A percentile compares a stretch with the other conserved stretches of the same genome.
Conservation (phyloP, 2,113 vertebrate genomes). For the Gnathonemus longibarbis region DNA sequence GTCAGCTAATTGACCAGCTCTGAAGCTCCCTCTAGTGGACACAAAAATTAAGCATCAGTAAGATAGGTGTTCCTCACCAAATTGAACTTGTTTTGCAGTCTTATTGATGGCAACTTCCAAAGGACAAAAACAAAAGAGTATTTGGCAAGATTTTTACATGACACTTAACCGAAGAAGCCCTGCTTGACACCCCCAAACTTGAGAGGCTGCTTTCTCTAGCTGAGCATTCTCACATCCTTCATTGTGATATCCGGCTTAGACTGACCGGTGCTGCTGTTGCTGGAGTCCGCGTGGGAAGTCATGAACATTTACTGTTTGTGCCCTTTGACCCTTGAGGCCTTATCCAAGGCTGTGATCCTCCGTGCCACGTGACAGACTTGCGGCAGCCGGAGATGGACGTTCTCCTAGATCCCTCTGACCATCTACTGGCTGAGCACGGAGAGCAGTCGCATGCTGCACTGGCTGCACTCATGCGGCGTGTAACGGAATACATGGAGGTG, state of each 20-base stretch:
- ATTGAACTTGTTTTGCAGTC: background rate
- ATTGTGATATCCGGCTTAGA: background rate
- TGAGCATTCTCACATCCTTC: background rate
- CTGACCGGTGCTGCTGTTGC: background rate
- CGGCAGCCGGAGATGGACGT: background rate
- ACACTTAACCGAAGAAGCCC: background rate
- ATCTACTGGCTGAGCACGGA: background rate
- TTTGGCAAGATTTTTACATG: background rate
- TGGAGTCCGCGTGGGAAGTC: background rate
- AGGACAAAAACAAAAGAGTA: background rate
- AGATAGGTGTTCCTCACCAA: background rate
- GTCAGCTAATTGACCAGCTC: constrained; percentile 9
- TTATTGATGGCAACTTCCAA: background rate
- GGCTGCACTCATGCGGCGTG: background rate
- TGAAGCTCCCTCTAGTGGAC: constrained; percentile 34
- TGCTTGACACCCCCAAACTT: background rate
- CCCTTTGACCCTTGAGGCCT: background rate
- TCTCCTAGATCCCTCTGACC: background rate
- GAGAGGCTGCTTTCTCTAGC: background rate
- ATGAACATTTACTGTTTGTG: background rate
- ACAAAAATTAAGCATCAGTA: background rate
- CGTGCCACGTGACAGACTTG: background rate
- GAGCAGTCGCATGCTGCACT: background rate
- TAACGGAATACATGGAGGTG: background rate
- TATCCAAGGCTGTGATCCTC: background rate